Conservation (phyloP, 1,140 invertebrate species). For the Drosophila carrolli region DNA sequence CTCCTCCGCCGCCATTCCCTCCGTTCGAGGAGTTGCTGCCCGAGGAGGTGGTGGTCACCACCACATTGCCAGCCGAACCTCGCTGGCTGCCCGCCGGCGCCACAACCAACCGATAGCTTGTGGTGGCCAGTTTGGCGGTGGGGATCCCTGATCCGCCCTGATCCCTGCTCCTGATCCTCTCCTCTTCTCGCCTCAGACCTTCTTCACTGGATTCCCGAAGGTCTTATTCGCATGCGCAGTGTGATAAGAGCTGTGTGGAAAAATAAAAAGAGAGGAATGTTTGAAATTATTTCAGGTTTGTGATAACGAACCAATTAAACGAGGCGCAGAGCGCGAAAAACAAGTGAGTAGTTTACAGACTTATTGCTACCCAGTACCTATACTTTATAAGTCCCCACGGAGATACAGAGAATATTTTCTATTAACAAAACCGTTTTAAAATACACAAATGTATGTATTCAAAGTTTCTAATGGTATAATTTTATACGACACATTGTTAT, state of each 20-base stretch:
- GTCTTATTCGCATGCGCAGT: constrained; percentile 47
- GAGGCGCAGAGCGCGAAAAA: background rate
- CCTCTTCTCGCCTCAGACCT: constrained; percentile 2
- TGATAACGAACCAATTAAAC: constrained; percentile 20
- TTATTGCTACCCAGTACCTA: background rate
- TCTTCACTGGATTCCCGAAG: background rate
- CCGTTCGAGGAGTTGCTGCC: constrained; percentile 31
- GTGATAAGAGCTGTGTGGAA: constrained; percentile 34
- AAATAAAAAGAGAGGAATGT: background rate
- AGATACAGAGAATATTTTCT: too few relatives aligned
- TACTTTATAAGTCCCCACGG: background rate
- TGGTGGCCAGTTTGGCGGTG: constrained; percentile 65
- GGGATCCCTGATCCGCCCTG: background rate
- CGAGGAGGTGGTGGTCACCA: constrained; percentile 44
- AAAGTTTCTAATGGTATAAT: too few relatives aligned
- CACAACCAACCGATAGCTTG: constrained; percentile 75
- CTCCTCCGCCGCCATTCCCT: constrained; percentile 6
- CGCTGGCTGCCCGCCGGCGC: constrained; percentile 67
- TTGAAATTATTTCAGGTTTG: background rate
- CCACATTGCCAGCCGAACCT: constrained; percentile 45
- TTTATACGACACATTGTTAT: too few relatives aligned
- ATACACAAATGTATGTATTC: too few relatives aligned
- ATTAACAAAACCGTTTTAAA: too few relatives aligned
- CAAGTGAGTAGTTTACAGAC: background rate
- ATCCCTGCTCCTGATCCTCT: constrained; percentile 9